phyloP scores from a whole-genome alignment of 2,113 vertebrate genomes.

The Dolichallabes microphthalmus region DNA sequence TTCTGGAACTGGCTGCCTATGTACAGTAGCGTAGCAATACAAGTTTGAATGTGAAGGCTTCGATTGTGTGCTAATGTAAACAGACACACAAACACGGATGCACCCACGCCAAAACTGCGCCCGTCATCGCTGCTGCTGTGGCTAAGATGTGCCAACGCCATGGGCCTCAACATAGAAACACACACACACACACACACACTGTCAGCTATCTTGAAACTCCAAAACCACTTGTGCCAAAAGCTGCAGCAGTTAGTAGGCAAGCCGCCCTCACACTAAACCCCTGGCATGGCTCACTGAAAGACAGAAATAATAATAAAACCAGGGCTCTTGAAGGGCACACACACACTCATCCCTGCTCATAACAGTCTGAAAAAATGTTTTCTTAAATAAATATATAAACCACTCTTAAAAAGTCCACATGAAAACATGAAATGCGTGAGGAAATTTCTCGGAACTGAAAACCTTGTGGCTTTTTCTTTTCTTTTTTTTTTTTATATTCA shows the following conservation, averaged over 20 bases:
- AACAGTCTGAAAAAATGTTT: neutral
- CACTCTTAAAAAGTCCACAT: neutral
- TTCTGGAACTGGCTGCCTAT: neutral
- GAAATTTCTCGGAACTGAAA: slow-evolving; percentile 27
- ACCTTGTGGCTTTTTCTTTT: slow-evolving; percentile 1
- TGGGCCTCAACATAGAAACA: no score
- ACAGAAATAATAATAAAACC: slow-evolving; percentile 45
- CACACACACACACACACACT: no score
- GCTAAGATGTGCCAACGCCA: slow-evolving; percentile 37
- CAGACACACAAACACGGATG: neutral
- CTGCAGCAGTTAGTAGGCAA: slow-evolving; percentile 49
- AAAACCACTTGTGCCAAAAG: slow-evolving; percentile 43
- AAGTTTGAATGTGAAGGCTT: neutral
- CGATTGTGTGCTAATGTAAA: neutral
- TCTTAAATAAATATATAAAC: no score
- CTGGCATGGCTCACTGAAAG: slow-evolving; percentile 47
- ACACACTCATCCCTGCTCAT: slow-evolving; percentile 5
- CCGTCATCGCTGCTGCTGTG: slow-evolving; percentile 17
- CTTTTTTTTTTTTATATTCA: neutral
- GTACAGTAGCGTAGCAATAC: neutral
- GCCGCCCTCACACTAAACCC: slow-evolving; percentile 47
- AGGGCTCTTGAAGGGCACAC: slow-evolving; percentile 35
- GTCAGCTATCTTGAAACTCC: slow-evolving; percentile 41
- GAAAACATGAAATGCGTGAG: slow-evolving; percentile 17
- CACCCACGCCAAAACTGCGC: neutral